A percentile compares a stretch with the other conserved stretches of the same genome.
Evolutionary conservation across 35 echinoderm and acorn worm species (phyloP).

Genomic region (Ophioderma brevispina): DNA sequence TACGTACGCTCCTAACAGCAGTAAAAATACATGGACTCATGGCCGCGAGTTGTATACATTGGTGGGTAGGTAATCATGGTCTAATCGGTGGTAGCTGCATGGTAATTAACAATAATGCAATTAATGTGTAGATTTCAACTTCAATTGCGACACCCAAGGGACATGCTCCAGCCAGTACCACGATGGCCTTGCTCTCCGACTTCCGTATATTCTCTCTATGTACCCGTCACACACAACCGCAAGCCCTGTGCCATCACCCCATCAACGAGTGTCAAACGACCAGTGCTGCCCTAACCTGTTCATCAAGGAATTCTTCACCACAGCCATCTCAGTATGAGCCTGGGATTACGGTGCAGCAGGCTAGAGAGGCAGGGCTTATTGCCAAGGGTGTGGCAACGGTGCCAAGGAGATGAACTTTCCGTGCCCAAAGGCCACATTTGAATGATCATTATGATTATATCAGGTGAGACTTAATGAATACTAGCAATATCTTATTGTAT

Average conservation of each 20-base stretch:
- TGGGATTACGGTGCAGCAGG: constrained; percentile 83
- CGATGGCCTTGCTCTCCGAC: constrained; percentile 88
- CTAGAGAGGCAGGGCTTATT: constrained; percentile 76
- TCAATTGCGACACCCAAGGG: constrained; percentile 73
- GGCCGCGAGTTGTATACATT: no score
- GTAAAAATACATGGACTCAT: no score
- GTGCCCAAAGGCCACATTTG: constrained; percentile 80
- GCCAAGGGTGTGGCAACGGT: constrained; percentile 78
- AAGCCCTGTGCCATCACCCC: constrained; percentile 82
- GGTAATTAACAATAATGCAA: no score
- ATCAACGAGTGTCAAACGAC: constrained; percentile 69
- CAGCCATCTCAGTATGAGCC: constrained; percentile 94
- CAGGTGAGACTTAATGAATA: constrained; percentile 79
- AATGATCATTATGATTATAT: constrained; percentile 88
- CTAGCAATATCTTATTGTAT: no score
- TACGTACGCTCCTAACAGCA: no score
- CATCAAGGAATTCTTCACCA: constrained; percentile 95
- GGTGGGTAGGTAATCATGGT: no score
- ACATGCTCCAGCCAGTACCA: constrained; percentile 69
- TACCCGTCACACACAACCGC: constrained; percentile 90
- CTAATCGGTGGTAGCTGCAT: no score
- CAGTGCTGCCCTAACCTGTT: constrained; percentile 87
- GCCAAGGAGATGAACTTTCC: constrained; percentile 92
- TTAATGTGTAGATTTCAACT: no score
- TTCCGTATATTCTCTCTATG: constrained; percentile 99